Conservation (phyloP, 2,113 vertebrate genomes). For the Mesoclemmys tuberculata region DNA sequence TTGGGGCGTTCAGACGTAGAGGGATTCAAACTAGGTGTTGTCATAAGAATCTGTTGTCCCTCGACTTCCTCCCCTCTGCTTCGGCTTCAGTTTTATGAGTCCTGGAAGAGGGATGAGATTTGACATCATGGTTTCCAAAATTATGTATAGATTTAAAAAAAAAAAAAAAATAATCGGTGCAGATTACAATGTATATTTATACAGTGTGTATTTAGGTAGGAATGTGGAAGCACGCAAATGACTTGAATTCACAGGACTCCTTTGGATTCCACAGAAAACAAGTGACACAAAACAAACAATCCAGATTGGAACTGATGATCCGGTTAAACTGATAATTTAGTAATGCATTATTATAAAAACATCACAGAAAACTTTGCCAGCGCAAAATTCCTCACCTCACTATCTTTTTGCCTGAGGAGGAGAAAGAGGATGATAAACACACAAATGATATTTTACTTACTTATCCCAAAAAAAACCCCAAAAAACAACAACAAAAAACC, state of each 20-base stretch:
- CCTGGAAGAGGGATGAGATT: not conserved
- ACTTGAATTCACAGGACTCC: constrained; percentile 27
- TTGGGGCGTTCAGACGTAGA: not conserved
- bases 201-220: constrained; percentile 34
- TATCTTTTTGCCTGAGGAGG: constrained; percentile 1
- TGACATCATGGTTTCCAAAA: constrained; percentile 12
- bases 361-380: constrained; percentile 35
- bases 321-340: constrained; percentile 30
- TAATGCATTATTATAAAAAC: constrained; percentile 14
- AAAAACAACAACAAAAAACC: constrained; percentile 35
- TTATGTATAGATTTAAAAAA: constrained; percentile 53
- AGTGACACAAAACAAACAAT: constrained; percentile 42
- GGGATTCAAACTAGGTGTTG: not conserved
- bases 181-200: constrained; percentile 49
- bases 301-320: constrained; percentile 52
- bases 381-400: constrained; percentile 50
- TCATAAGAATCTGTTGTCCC: not conserved
- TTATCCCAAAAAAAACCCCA: constrained; percentile 37
- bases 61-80: not conserved
- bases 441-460: constrained; percentile 7
- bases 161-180: constrained; percentile 20
- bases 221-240: constrained; percentile 47
- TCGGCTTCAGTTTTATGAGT: constrained; percentile 37
- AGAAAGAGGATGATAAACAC: constrained; percentile 48
- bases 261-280: constrained; percentile 42